Percentiles rank a stretch among this genome's conserved stretches.
Evolutionary conservation across 2,888 invertebrate genomes (phyloP).

Genomic region (Cephus rjabovi): DNA sequence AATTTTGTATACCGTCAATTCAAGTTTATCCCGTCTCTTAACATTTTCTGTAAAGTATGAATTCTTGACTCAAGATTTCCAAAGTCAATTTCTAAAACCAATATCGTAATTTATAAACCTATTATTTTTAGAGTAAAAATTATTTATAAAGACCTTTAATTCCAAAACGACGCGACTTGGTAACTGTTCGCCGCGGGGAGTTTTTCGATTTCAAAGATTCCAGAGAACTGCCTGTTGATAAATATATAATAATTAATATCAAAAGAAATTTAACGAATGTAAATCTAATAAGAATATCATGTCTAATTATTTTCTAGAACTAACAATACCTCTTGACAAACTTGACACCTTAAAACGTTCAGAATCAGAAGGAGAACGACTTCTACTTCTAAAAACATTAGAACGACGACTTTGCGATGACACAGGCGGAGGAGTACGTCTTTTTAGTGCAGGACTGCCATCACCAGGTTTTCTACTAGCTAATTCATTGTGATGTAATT

Average conservation of each 20-base stretch:
- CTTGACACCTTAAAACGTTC: constrained; percentile 39
- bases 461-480: constrained; percentile 34
- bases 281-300: not conserved
- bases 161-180: constrained; percentile 30
- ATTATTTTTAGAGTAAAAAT: not conserved
- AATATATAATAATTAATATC: not conserved
- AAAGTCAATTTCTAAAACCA: constrained; percentile 56
- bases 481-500: constrained; percentile 47
- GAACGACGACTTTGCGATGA: constrained; percentile 33
- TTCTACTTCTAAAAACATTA: constrained; percentile 34
- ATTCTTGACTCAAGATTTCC: constrained; percentile 65
- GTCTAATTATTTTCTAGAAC: not conserved
- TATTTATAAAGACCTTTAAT: constrained; percentile 30
- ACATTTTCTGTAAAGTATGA: constrained; percentile 61
- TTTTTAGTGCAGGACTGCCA: constrained; percentile 35
- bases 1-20: constrained; percentile 32
- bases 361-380: constrained; percentile 47
- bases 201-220: constrained; percentile 38
- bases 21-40: constrained; percentile 56
- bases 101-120: not conserved
- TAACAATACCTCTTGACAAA: constrained; percentile 38
- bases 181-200: constrained; percentile 35
- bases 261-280: not conserved
- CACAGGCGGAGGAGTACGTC: constrained; percentile 29
- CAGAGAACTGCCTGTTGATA: constrained; percentile 35